phyloP scores from a whole-genome alignment of 2,888 invertebrate genomes.

The Chrysomela aeneicollis region DNA sequence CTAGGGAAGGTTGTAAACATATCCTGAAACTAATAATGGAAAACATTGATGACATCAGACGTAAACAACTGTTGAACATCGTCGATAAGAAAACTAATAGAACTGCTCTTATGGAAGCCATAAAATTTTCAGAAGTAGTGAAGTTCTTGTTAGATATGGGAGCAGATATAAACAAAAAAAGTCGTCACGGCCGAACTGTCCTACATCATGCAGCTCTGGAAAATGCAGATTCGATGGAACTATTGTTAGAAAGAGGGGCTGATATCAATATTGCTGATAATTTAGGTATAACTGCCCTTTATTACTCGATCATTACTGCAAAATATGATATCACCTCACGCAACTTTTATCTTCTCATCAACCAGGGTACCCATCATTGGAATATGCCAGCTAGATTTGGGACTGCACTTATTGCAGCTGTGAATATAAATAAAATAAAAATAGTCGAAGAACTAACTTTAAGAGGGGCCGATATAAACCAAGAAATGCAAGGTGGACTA shows the following conservation, averaged over 20 bases:
- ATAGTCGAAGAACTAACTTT: not conserved
- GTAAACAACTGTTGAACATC: too few relatives aligned
- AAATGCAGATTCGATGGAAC: not conserved
- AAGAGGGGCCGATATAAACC: not conserved
- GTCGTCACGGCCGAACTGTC: not conserved
- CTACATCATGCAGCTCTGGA: conserved; percentile 14
- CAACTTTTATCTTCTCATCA: too few relatives aligned
- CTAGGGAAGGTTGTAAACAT: not conserved
- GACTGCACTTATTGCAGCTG: not conserved
- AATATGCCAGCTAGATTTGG: not conserved
- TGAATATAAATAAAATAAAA: not conserved
- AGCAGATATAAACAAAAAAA: not conserved
- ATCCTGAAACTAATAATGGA: conserved; percentile 8
- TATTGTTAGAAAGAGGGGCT: conserved; percentile 2
- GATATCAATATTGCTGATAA: not conserved
- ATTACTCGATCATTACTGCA: not conserved
- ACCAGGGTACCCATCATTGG: not conserved
- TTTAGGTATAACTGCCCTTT: conserved; percentile 4
- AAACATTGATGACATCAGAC: not conserved
- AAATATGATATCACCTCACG: not conserved
- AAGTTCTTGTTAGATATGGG: conserved; percentile 8
- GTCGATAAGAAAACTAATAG: too few relatives aligned
- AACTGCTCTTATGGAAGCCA: not conserved
- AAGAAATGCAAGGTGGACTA: not conserved
- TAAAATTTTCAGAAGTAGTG: not conserved